Percentiles rank a stretch among this genome's conserved stretches.
phyloP scores from a whole-genome alignment of 2,888 invertebrate genomes.

The Dendrolimus houi region DNA sequence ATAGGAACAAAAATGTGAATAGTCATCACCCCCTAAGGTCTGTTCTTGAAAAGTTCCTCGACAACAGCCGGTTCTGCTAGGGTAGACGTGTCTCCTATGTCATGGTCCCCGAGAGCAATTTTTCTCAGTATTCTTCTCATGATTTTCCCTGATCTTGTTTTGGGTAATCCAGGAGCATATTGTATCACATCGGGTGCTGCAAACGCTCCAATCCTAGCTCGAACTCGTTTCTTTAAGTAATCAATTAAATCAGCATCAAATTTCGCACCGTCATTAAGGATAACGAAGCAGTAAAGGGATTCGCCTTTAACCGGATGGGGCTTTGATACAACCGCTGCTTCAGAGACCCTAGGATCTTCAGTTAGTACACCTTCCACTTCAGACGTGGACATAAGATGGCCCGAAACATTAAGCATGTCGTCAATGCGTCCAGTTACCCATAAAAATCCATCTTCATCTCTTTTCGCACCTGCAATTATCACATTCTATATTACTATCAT shows the following conservation, averaged over 20 bases:
- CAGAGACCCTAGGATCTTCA: conserved; percentile 87
- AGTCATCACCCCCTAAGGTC: conserved; percentile 53
- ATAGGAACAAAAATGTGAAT: neutral
- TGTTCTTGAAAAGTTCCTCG: conserved; percentile 84
- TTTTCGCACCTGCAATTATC: conserved; percentile 82
- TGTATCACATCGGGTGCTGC: conserved; percentile 97
- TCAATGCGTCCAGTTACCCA: conserved; percentile 98
- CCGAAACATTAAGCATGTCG: conserved; percentile 99
- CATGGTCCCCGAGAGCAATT: conserved; percentile 90
- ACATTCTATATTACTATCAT: too few species aligned
- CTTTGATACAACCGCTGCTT: conserved; percentile 97
- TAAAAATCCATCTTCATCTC: conserved; percentile 95
- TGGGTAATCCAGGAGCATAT: conserved; percentile 94
- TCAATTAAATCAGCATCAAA: conserved; percentile 83
- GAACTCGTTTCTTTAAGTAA: conserved; percentile 86
- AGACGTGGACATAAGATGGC: conserved; percentile 97
- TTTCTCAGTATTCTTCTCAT: conserved; percentile 97
- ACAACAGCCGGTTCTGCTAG: conserved; percentile 95
- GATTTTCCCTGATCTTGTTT: conserved; percentile 98
- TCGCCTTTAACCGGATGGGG: conserved; percentile 98
- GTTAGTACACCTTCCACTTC: conserved; percentile 92
- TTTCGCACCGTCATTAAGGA: conserved; percentile 85
- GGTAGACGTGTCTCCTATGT: conserved; percentile 96
- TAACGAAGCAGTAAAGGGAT: conserved; percentile 97
- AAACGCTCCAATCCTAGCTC: conserved; percentile 95